Conservation (phyloP, 2,888 invertebrate species). For the Oscheius onirici region DNA sequence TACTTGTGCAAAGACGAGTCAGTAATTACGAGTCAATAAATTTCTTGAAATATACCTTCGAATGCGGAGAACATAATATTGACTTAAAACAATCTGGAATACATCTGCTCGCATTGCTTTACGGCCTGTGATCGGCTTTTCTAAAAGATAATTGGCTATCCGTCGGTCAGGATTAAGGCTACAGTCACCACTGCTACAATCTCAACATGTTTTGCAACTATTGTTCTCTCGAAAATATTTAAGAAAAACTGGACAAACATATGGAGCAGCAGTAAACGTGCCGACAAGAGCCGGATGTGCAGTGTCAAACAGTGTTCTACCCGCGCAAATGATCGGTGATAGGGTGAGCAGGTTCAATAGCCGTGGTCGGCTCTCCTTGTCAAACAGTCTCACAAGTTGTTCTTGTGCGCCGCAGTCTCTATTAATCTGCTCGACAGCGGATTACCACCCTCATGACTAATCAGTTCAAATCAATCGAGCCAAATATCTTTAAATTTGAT, state of each 20-base stretch:
- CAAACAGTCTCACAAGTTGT: slow-evolving; percentile 33
- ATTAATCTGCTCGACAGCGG: slow-evolving; percentile 19
- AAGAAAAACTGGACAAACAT: neutral
- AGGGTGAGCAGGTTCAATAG: slow-evolving; percentile 29
- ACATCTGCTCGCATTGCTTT: too few relatives aligned
- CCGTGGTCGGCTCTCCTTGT: slow-evolving; percentile 28
- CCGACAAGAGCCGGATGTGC: slow-evolving; percentile 20
- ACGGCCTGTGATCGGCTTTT: too few relatives aligned
- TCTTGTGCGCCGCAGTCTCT: slow-evolving; percentile 23
- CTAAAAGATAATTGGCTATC: too few relatives aligned
- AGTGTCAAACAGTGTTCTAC: slow-evolving; percentile 17
- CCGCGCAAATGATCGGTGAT: slow-evolving; percentile 12
- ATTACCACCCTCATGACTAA: neutral
- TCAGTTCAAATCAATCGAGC: too few relatives aligned
- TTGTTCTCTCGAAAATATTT: neutral
- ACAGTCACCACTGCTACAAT: too few relatives aligned
- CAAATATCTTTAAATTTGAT: too few relatives aligned
- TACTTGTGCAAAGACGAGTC: slow-evolving; percentile 18
- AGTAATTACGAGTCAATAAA: slow-evolving; percentile 21
- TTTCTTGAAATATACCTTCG: neutral
- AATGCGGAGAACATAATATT: too few relatives aligned
- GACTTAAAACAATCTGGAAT: too few relatives aligned
- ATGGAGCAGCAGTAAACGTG: neutral
- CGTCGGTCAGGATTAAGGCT: too few relatives aligned
- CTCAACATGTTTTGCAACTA: neutral